Evolutionary conservation across 2,113 vertebrate genomes (phyloP), one percentile per base, ranked within the genome.

Genomic region (Microcebus griseorufus): DNA sequence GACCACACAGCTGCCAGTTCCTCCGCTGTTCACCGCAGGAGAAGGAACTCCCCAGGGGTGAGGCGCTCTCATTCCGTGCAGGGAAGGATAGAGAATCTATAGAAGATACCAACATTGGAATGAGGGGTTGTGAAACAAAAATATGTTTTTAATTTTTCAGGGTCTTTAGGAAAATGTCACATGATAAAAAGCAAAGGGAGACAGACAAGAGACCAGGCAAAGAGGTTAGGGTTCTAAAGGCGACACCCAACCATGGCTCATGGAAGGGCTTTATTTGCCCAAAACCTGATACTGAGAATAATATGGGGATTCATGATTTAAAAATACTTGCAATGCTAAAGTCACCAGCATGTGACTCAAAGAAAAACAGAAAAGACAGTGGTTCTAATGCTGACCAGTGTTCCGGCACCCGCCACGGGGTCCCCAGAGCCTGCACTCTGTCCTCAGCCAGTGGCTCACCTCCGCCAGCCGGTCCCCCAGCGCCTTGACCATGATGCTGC

Each of bases 401-500:
- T 60, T 64, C 64, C 6, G 37, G 65, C 37, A 25, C 17, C 3
- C 1, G 0, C 23, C 37, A 29, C 3, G 25, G 58, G 17, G 3
- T 3, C 13, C 27, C 42, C 42, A 0, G 34, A 4, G 11, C 27
- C 29, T 2, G 9, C 9, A 2, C 39, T 39, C 45, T 4, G 72
- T 42, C 55, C 53, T 20, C 78, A 53, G 64, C 5, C 42, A 20
- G 7, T 1, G n/a, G 0, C 87, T 20, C 98, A 99, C 99, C 99
- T 99, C 99, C 11, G 99, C 99, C 88, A 99, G 98, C 0, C 99
- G 99, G 97, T 99, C 99, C 0, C 99, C 99, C n/a, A 99, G 98
- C 0, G 99, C 99, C 98, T 99, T 99, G 84, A 99, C 99, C 99
- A 99, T 99, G 98, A 99, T 99, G 98, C 99, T 99, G 98, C 67